Conservation (phyloP, 2,797 vertebrate genomes). For the Esox masquinongy region DNA sequence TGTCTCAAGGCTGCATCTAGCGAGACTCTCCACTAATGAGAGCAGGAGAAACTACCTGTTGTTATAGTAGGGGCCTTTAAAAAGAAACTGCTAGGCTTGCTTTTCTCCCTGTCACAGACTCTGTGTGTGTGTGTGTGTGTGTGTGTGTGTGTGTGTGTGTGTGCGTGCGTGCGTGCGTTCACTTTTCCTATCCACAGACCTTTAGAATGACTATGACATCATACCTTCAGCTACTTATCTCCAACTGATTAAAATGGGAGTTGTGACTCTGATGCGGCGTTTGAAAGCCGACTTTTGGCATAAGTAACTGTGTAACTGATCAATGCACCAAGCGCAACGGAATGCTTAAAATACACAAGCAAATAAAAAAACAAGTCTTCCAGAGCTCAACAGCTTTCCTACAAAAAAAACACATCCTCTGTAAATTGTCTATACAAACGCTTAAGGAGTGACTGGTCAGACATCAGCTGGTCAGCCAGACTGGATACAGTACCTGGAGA, state of each 20-base stretch:
- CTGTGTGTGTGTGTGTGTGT: conserved; percentile 1
- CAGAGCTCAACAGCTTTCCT: no score
- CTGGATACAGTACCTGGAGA: no score
- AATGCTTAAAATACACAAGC: no score
- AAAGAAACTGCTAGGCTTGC: background rate
- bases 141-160: background rate
- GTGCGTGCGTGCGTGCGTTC: background rate
- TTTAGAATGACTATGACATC: background rate
- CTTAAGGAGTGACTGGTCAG: no score
- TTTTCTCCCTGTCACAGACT: background rate
- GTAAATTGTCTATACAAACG: no score
- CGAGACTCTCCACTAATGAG: conserved; percentile 22
- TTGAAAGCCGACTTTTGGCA: background rate
- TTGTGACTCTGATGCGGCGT: background rate
- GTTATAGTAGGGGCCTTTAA: background rate
- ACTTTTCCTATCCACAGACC: background rate
- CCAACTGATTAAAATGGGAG: background rate
- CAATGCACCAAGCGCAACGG: no score
- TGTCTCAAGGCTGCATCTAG: conserved; percentile 20
- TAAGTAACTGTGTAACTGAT: no score
- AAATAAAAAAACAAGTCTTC: no score
- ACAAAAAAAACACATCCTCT: no score
- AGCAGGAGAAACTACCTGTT: background rate
- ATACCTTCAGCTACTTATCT: background rate
- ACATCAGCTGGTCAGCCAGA: no score